Conservation (phyloP, 2,797 vertebrate species). For the Perodicticus potto region DNA sequence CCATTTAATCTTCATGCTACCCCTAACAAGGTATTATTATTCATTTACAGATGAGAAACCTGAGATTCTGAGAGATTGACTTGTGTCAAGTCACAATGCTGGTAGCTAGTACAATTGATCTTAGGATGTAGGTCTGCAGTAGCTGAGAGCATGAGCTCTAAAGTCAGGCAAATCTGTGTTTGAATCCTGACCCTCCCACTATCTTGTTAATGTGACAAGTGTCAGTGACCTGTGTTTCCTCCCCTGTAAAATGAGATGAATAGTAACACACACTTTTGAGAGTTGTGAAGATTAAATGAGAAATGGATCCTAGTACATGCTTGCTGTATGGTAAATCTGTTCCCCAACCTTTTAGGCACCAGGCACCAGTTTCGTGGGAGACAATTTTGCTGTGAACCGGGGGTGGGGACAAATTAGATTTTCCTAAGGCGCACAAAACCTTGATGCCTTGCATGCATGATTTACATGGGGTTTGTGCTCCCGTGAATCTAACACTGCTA, state of each 20-base stretch:
- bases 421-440: too few species aligned
- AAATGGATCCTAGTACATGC: not conserved
- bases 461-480: too few species aligned
- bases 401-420: too few species aligned
- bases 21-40: not conserved
- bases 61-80: not conserved
- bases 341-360: too few species aligned
- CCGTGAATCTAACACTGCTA: too few species aligned
- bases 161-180: not conserved
- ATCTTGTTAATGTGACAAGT: not conserved
- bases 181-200: not conserved
- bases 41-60: not conserved
- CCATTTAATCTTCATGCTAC: not conserved
- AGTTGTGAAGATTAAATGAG: slow-evolving; percentile 15
- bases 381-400: too few species aligned
- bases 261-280: not conserved
- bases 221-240: not conserved
- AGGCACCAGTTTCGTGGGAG: too few species aligned
- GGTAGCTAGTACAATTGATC: not conserved
- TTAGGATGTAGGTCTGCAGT: not conserved
- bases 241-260: not conserved
- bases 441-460: too few species aligned
- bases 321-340: not conserved
- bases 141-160: not conserved
- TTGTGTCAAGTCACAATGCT: not conserved